Base-by-base conservation (phyloP, 1,140 invertebrate genomes). In the Drosophila sulfurigaster region DNA sequence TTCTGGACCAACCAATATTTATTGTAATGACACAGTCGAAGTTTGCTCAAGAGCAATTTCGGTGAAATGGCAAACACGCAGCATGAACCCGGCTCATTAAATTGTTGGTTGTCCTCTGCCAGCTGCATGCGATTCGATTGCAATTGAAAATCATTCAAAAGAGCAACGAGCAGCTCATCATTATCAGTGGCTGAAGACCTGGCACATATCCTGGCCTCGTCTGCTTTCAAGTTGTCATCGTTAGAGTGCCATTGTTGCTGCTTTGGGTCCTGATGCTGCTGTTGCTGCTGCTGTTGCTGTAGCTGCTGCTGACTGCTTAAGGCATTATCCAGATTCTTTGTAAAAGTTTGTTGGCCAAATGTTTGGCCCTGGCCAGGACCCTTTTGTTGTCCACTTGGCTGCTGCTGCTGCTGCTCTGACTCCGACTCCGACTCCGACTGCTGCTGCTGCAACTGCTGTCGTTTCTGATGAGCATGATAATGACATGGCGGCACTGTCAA, bases 1-100 rank as follows among this genome's bases (percentile, higher is more conserved):
- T 92, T 92, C 79, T 92, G 92, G 72, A 93, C 92, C 73, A 92
- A 80, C 92, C 92, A 93, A 91, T 93, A 92, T 91, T 92, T 92
- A 81, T 92, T 93, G 81, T 91, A 78, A 79, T 85, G 81, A 71
- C 92, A 92, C 57, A 92, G 81, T 54, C 86, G 82, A 67, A 93
- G 81, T 92, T 93, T 88, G 82, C 68, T 88, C 81, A 93, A 81
- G 66, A 93, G 87, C 86, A 92, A 92, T 92, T 92, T 92, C 13
- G 91, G 91, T 58, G 91, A 92, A 71, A 92, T 92, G 78, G 82
- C 83, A 87, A 83, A 88, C 60, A 89, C 78, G 59, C 83, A 88
- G 73, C 66, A 81, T 7, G 83, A 70, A 46, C 64, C 63, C 38
- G 64, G 62, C 78, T 87, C 86, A 90, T 85, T 79, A 83, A 74